Conservation (phyloP, 2,797 vertebrate species). For the Yasuhikotakia modesta region DNA sequence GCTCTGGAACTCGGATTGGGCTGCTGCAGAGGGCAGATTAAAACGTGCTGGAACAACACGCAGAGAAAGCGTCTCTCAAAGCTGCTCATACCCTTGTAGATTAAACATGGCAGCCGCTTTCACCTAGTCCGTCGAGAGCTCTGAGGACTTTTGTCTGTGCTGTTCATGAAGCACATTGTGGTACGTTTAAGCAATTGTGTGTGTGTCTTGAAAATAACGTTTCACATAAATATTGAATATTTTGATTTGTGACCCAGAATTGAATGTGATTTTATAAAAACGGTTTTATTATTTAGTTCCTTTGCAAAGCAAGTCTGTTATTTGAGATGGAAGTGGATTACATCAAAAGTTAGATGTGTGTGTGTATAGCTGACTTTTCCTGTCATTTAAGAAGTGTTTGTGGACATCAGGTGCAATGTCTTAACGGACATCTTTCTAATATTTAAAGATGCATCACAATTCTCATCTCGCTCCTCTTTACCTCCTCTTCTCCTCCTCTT, state of each 20-base stretch:
- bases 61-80: conserved; percentile 54
- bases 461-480: no score
- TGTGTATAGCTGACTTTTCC: conserved; percentile 49
- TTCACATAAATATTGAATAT: conserved; percentile 19
- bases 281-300: no score
- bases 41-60: conserved; percentile 61
- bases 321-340: conserved; percentile 8
- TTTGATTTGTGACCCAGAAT: conserved; percentile 24
- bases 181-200: conserved; percentile 15
- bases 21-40: conserved; percentile 65
- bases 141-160: conserved; percentile 24
- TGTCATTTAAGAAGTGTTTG: conserved; percentile 58
- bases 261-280: not conserved
- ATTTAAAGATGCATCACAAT: conserved; percentile 52
- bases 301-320: not conserved
- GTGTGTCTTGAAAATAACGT: conserved; percentile 12
- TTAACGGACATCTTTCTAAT: conserved; percentile 37
- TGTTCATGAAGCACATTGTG: conserved; percentile 11
- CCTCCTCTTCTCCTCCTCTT: conserved; percentile 1
- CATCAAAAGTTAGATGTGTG: not conserved
- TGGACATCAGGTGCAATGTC: conserved; percentile 49
- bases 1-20: conserved; percentile 60
- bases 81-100: conserved; percentile 55
- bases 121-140: conserved; percentile 22
- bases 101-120: conserved; percentile 53